Evolutionary conservation across 2,113 vertebrate species (phyloP).

Genomic region (Erythrocercus mccallii): DNA sequence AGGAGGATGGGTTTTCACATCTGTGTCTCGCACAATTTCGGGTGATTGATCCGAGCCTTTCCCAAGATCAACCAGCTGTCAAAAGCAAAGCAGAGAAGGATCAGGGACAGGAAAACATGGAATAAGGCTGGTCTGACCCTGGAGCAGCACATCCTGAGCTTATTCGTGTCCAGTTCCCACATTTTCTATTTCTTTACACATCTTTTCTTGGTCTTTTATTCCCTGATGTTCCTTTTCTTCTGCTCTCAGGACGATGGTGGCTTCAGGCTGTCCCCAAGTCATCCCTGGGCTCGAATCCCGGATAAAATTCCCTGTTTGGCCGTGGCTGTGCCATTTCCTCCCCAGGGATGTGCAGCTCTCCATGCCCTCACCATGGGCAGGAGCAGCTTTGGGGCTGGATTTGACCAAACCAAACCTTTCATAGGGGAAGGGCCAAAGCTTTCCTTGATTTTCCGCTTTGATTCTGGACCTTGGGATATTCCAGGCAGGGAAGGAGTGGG

Average conservation of each 20-base stretch:
- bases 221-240: neutral
- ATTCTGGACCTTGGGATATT: neutral
- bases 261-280: neutral
- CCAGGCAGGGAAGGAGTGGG: neutral
- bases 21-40: rapidly evolving
- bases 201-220: neutral
- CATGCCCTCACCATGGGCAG: neutral
- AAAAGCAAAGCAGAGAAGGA: neutral
- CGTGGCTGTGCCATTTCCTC: constrained; percentile 11
- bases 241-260: rapidly evolving
- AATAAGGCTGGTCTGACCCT: neutral
- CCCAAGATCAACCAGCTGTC: neutral
- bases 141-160: neutral
- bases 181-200: neutral
- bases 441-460: neutral
- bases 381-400: neutral
- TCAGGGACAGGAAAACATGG: rapidly evolving
- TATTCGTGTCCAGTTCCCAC: too few relatives aligned
- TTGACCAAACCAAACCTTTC: neutral
- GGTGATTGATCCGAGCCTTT: neutral
- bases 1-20: neutral
- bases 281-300: neutral
- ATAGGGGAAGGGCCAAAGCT: neutral
- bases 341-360: neutral
- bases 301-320: neutral